These are phyloP conservation scores for Cynocephalus volans DNA, from an alignment of 2,113 vertebrate species.

Conservation along the genomic window DNA sequence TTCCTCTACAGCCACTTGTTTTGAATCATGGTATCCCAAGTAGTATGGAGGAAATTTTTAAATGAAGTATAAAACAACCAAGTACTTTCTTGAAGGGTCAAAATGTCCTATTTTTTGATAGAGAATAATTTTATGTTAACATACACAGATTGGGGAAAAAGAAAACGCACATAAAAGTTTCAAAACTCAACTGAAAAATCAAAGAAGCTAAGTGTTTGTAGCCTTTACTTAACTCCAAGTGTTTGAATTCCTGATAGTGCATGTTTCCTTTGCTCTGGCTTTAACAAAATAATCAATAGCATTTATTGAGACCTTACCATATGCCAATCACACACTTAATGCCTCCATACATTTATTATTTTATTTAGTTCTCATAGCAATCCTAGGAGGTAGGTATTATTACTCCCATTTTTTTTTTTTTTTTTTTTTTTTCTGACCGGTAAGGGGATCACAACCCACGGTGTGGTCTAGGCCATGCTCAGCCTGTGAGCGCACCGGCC, in stretches of 20 bases:
- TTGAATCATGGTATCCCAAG: background rate
- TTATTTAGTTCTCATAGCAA: constrained; percentile 17
- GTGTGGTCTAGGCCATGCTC: no score
- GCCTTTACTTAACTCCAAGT: background rate
- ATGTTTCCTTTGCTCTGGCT: background rate
- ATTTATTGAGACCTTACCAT: background rate
- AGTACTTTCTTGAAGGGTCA: background rate
- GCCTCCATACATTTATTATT: background rate
- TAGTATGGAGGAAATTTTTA: background rate
- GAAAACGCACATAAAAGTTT: background rate
- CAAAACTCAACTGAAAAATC: background rate
- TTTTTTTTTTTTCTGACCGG: background rate
- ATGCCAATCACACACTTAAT: background rate
- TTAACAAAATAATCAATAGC: background rate
- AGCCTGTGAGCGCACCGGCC: no score
- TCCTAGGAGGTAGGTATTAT: background rate
- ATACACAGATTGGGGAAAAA: background rate
- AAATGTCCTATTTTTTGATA: background rate
- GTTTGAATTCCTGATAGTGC: background rate
- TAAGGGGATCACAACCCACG: no score
- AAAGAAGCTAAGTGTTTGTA: background rate
- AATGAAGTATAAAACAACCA: no score
- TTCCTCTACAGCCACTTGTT: background rate
- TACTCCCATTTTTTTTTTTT: background rate
- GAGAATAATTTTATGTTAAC: background rate